These are phyloP conservation scores for Arctocebus calabarensis DNA, from an alignment of 2,797 vertebrate species.

Conservation along the genomic window DNA sequence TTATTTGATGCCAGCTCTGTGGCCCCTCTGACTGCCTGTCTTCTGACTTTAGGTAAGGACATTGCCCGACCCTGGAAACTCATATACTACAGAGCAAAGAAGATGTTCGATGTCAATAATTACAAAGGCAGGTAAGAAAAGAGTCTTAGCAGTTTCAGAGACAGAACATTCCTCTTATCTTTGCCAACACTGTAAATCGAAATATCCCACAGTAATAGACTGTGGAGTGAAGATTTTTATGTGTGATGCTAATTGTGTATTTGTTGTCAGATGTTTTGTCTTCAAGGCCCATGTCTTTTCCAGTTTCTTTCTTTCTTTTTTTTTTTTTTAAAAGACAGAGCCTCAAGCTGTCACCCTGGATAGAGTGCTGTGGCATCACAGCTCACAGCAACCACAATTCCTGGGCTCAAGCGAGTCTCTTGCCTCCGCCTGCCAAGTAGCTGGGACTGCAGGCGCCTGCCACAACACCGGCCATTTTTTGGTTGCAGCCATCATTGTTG, in stretches of 20 bases:
- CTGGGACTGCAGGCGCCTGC: too few species aligned
- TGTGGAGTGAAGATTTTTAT: neutral
- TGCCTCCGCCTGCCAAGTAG: too few species aligned
- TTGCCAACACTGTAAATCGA: neutral
- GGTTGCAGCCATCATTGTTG: too few species aligned
- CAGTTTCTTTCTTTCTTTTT: too few species aligned
- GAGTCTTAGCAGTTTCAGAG: neutral
- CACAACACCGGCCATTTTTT: too few species aligned
- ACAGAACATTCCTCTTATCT: neutral
- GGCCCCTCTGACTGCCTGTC: constrained; percentile 37
- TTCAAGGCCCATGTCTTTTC: neutral
- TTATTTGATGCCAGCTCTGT: accelerated
- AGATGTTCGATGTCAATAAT: constrained; percentile 88
- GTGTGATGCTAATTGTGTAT: neutral
- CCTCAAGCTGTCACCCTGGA: too few species aligned
- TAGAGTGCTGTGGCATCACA: too few species aligned
- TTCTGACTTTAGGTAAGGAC: constrained; percentile 83
- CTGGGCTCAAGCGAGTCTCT: too few species aligned
- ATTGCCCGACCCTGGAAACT: constrained; percentile 87
- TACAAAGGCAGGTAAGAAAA: constrained; percentile 89
- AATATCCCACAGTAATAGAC: too few species aligned
- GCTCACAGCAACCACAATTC: too few species aligned
- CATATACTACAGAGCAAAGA: constrained; percentile 87
- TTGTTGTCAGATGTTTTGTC: accelerated
- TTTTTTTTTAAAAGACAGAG: too few species aligned